Evolutionary conservation across 2,113 vertebrate species (phyloP), one percentile per base, ranked within the genome.

Genomic region (Lophochroa leadbeateri): DNA sequence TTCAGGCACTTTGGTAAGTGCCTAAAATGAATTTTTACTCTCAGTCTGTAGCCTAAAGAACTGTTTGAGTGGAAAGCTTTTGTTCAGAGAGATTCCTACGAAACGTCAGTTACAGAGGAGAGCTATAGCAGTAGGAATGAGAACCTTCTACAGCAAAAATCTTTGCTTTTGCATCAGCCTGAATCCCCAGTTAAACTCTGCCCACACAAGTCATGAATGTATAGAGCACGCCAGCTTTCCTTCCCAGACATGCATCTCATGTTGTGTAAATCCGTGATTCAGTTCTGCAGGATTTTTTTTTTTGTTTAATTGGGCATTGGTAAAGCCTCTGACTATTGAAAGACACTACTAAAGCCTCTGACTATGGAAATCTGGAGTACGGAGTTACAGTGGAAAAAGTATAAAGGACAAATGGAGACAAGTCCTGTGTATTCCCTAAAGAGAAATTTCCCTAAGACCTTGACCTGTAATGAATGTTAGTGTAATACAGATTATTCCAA

Each of bases 181-280:
- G 86, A 85, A 44, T 18, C 49, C 53, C 29, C 80, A 23, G 71
- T 52, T 89, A 68, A 74, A 82, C 44, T 74, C 88, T 58, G 44
- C 90, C 96, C 90, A 86, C 83, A 55, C 31, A 35, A 90, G 85
- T 65, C 87, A 70, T 63, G 49, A 44, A 16, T 11, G 79, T 20
- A 4, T 7, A n/a, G 61, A 81, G 80, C 74, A 57, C 58, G 20
- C 64, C 92, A 75, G 67, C 68, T 83, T 81, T 83, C 71, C 79
- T 91, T 78, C 90, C 63, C 71, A 87, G 85, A 46, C 19, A 0
- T 72, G 43, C 61, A 82, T 55, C 53, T 65, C 79, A 13, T 49
- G 20, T 58, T 25, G 83, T 81, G 90, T 70, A 68, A 75, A 88
- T 49, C 52, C 37, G 20, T 90, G 95, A 95, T 53, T 92, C 93